These are phyloP conservation scores for Platalea minor DNA, from an alignment of 2,797 vertebrate species.

Conservation along the genomic window DNA sequence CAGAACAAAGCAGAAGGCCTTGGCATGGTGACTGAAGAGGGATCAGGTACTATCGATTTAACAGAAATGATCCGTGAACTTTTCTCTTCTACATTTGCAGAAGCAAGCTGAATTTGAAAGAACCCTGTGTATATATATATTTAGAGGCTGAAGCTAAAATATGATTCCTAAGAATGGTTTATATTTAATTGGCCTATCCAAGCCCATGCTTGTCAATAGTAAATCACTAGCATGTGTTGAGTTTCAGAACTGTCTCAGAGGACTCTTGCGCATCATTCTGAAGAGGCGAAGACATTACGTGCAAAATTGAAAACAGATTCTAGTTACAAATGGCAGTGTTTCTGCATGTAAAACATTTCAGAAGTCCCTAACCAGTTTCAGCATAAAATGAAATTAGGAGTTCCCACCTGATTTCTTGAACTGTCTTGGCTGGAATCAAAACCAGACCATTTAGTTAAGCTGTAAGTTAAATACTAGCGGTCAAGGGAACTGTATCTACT, in stretches of 20 bases:
- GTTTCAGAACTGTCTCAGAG: background rate
- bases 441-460: background rate
- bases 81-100: background rate
- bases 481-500: background rate
- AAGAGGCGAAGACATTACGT: background rate
- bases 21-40: slow-evolving; percentile 97
- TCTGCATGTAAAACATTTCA: background rate
- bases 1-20: slow-evolving; percentile 98
- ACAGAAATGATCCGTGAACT: background rate
- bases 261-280: background rate
- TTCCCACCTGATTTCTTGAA: background rate
- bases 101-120: background rate
- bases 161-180: background rate
- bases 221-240: background rate
- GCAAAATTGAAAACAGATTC: background rate
- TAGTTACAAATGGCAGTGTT: background rate
- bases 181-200: background rate
- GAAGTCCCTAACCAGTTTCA: background rate
- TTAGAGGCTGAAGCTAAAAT: background rate
- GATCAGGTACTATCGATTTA: slow-evolving; percentile 83
- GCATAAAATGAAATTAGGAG: background rate
- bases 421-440: background rate
- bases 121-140: background rate
- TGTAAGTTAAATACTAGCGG: background rate
- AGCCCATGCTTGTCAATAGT: background rate